Base-by-base conservation (phyloP, 2,888 invertebrate genomes). In the Rhingia campestris region DNA sequence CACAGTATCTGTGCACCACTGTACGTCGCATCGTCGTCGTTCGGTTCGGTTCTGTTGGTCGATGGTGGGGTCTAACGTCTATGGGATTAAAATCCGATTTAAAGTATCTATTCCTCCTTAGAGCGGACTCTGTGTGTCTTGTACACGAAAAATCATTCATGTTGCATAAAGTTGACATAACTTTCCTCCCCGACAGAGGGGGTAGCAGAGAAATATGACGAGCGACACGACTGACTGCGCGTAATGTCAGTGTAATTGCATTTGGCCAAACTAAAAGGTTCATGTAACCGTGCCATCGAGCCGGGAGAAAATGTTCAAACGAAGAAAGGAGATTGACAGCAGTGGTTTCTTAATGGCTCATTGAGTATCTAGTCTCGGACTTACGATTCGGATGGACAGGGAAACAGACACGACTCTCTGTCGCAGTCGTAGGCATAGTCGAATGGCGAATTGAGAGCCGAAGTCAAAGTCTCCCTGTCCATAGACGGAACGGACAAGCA, bases 161-260 rank as follows among this genome's bases (percentile, higher is more conserved):
- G 81, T 81, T 76, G 76, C 81, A 81, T 81, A 70, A 76, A 72
- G 81, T 85, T 85, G 84, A 84, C 80, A 84, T 72, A 80, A 80
- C 74, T 75, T 75, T 74, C 33, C 22, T 22, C 47, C 33, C 30
- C 4, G 41, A 43, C 35, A 32, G 22, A 41, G 41, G 5, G 43
- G 67, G 22, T 4, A n/a, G 37, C 6, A 9, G 22, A 22, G 12
- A 75, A 75, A 70, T 75, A 80, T 85, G 73, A 86, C 86, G 72
- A 70, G 58, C 74, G 66, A 77, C 63, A 73, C 86, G 61, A 72
- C 75, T 80, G 74, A 80, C 74, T 80, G 79, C 79, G 80, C 84
- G 74, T 75, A 70, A 70, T 58, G 69, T 64, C 39, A 53, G 63
- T 66, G 59, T 75, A 84, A 84, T 80, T 80, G 64, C 74, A 39